Base-by-base conservation (phyloP, 2,888 invertebrate genomes). In the Pyrochroa serraticornis region DNA sequence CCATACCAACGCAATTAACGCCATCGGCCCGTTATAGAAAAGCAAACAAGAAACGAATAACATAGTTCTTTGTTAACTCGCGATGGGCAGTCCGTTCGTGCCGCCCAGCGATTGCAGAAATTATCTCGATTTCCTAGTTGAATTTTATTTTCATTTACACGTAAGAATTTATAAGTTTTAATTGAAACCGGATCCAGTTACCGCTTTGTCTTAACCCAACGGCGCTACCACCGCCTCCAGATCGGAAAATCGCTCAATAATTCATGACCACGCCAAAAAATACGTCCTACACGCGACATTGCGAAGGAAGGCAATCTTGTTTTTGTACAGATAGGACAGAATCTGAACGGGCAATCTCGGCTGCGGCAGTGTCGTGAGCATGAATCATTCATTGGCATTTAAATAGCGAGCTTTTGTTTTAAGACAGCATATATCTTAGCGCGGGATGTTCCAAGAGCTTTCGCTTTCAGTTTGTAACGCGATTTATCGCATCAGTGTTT, bases 361-460 rank as follows among this genome's bases (percentile, higher is more conserved):
- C 41, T 55, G 36, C 46, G 60, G 54, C 41, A 47, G 39, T 38
- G 59, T 62, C 63, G 64, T 67, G 62, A 52, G 49, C 63, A 69
- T 69, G 69, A 69, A 69, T 70, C 67, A 70, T 69, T 69, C 68
- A 70, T 69, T 56, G 67, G 63, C 65, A 67, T 69, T 65, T 65
- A 63, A 67, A 67, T 67, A 47, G 62, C 56, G 48, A 64, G 62
- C 66, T 66, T 67, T 67, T 62, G 65, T 65, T 63, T 58, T 22
- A 31, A 42, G 39, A 51, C 58, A 56, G 62, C 52, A 58, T 63
- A 58, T 46, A 57, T 62, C 63, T 59, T 58, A 38, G 34, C 34
- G 34, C 14, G 12, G 50, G 42, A 54, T 54, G 54, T 34, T 50
- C 38, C 30, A 50, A 44, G 38, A 52, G 60, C 60, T 60, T 60